phyloP scores from a whole-genome alignment of 1,140 invertebrate genomes.

The Psilanteris sp. region DNA sequence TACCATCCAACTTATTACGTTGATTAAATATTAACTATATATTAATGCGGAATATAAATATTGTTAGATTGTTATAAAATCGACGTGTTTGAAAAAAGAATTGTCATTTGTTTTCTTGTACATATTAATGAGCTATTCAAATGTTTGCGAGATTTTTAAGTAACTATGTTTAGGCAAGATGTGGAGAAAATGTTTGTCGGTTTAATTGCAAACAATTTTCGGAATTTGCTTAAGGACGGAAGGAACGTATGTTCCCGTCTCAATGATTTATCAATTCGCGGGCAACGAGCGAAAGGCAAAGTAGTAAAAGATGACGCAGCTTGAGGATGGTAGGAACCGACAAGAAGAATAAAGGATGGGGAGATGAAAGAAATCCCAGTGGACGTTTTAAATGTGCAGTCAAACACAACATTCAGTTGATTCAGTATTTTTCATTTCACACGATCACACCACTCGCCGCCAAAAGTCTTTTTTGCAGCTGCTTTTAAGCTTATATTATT shows the following conservation, averaged over 20 bases:
- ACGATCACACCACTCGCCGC: slow-evolving; percentile 24
- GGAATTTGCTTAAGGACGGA: slow-evolving; percentile 34
- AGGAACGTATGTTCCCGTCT: slow-evolving; percentile 13
- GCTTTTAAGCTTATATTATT: no score
- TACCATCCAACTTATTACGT: no score
- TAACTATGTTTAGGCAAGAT: slow-evolving; percentile 6
- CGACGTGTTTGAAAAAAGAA: no score
- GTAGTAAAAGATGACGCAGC: slow-evolving; percentile 15
- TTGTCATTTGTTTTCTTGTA: no score
- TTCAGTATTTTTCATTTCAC: slow-evolving; percentile 42
- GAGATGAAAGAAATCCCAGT: slow-evolving; percentile 41
- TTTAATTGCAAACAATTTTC: slow-evolving; percentile 42
- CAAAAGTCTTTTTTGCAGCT: slow-evolving; percentile 18
- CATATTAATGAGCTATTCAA: slow-evolving; percentile 20
- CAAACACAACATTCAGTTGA: slow-evolving; percentile 17
- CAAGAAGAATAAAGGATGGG: slow-evolving; percentile 19
- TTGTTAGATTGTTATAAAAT: no score
- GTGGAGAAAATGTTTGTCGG: slow-evolving; percentile 22
- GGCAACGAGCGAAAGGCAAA: slow-evolving; percentile 10
- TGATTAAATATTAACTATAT: no score
- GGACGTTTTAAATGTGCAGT: slow-evolving; percentile 17
- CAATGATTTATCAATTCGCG: slow-evolving; percentile 18
- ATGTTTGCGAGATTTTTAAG: no score
- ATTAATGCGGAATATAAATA: no score
- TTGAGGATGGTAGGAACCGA: not conserved